These are phyloP conservation scores for Phyllostomus discolor DNA, from an alignment of 2,113 vertebrate species.

Conservation along the genomic window DNA sequence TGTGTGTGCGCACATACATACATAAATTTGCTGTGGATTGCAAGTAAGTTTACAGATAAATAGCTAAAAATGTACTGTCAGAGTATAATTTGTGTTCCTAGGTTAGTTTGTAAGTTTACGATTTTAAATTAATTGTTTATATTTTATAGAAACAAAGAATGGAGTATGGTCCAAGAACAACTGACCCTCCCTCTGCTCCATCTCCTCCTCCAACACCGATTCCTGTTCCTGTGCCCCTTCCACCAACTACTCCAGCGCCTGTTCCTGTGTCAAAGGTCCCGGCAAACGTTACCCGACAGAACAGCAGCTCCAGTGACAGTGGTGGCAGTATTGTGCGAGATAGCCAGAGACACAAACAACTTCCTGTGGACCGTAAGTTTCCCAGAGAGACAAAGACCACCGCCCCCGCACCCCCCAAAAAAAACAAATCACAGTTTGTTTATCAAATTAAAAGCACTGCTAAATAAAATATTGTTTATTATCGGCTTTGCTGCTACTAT, in stretches of 20 bases:
- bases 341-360: constrained; percentile 77
- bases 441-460: not conserved
- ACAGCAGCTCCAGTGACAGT: constrained; percentile 85
- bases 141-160: constrained; percentile 88
- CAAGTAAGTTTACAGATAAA: constrained; percentile 11
- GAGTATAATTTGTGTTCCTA: not conserved
- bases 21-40: not conserved
- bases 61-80: not conserved
- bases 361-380: constrained; percentile 82
- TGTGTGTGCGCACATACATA: not conserved
- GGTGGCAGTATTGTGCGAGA: constrained; percentile 82
- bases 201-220: constrained; percentile 79
- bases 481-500: not conserved
- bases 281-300: constrained; percentile 78
- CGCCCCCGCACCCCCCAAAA: too few species aligned
- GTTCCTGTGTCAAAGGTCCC: constrained; percentile 73
- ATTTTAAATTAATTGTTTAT: not conserved
- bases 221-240: constrained; percentile 73
- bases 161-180: constrained; percentile 76
- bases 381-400: not conserved
- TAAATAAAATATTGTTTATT: not conserved
- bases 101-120: not conserved
- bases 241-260: constrained; percentile 76
- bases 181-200: constrained; percentile 73
- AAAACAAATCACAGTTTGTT: not conserved